Evolutionary conservation across 2,113 vertebrate genomes (phyloP).

Genomic region (Boleophthalmus pectinirostris): DNA sequence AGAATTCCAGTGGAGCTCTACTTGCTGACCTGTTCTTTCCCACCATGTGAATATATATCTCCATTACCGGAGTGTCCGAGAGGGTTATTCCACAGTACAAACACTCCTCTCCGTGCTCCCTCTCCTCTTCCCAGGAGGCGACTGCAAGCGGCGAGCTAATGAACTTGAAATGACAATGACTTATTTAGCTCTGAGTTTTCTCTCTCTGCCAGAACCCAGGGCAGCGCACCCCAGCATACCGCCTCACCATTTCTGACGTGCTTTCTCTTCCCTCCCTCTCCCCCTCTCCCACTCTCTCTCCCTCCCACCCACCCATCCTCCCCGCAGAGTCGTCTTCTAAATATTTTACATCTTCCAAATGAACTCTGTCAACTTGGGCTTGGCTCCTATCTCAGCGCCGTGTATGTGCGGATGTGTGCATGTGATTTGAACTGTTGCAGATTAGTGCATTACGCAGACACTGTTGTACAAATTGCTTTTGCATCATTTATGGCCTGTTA

Average conservation of each 20-base stretch:
- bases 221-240: conserved; percentile 2
- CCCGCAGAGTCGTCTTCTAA: conserved; percentile 60
- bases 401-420: conserved; percentile 14
- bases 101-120: conserved; percentile 15
- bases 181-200: conserved; percentile 50
- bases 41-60: neutral
- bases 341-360: conserved; percentile 76
- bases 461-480: conserved; percentile 20
- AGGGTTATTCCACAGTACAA: conserved; percentile 3
- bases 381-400: conserved; percentile 42
- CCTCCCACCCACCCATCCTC: conserved; percentile 39
- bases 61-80: neutral
- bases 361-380: conserved; percentile 66
- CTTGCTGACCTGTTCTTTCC: neutral
- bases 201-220: conserved; percentile 33
- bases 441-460: conserved; percentile 9
- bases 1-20: neutral
- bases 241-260: conserved; percentile 41
- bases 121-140: conserved; percentile 22
- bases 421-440: conserved; percentile 28
- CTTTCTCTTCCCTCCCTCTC: conserved; percentile 20
- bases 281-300: conserved; percentile 18
- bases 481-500: conserved; percentile 1
- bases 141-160: conserved; percentile 39
- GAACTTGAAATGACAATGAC: conserved; percentile 61